phyloP scores from a whole-genome alignment of 2,113 vertebrate species.

The Elephantulus edwardii region DNA sequence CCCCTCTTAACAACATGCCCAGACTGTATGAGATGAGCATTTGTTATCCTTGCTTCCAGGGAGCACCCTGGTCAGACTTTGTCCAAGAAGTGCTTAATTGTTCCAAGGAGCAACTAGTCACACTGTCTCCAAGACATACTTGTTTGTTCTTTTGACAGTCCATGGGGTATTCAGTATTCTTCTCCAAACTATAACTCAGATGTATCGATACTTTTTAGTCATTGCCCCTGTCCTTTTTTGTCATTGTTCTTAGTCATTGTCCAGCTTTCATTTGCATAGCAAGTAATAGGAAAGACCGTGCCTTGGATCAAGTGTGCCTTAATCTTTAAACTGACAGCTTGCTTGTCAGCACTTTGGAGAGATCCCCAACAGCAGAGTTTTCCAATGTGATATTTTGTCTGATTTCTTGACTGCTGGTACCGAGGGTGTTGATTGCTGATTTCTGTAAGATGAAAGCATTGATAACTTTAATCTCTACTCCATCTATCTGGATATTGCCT shows the following conservation, averaged over 20 bases:
- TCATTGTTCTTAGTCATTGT: not conserved
- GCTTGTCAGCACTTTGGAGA: not conserved
- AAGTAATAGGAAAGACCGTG: not conserved
- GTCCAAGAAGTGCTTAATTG: no score
- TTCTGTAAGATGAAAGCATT: not conserved
- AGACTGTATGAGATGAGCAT: no score
- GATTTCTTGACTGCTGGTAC: not conserved
- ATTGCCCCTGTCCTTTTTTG: no score
- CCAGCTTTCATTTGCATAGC: not conserved
- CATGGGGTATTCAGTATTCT: not conserved
- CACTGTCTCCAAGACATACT: no score
- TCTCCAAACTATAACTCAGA: not conserved
- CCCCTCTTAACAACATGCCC: no score
- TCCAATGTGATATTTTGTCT: not conserved
- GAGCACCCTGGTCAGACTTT: no score
- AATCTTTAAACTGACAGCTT: not conserved
- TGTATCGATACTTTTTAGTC: no score
- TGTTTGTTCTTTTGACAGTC: not conserved
- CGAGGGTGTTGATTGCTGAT: not conserved
- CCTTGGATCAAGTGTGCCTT: not conserved
- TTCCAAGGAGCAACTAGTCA: no score
- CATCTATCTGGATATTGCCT: not conserved
- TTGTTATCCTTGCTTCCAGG: no score
- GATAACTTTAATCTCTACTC: not conserved
- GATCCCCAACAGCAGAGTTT: not conserved